Base-by-base conservation (phyloP, 2,888 invertebrate genomes). In the Drosophila macrothrix region DNA sequence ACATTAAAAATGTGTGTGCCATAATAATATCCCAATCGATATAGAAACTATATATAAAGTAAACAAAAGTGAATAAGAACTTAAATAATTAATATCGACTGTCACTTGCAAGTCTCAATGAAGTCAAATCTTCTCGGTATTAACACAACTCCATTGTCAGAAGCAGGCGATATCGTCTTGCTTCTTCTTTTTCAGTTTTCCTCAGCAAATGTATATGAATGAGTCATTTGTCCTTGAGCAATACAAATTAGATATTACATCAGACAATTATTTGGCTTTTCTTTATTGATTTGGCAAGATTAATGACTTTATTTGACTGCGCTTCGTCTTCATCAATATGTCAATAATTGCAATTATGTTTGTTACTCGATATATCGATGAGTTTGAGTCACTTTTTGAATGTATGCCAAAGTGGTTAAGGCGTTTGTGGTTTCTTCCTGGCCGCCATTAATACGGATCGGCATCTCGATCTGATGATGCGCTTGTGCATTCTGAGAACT, bases 401-500 rank as follows among this genome's bases (percentile, higher is more conserved):
- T 31, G 9, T 22, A 10, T 3, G 58, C 58, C 16, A 62, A 56
- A 33, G 4, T 29, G 4, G 25, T 16, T 1, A 16, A 25, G 39
- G n/a, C 25, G 25, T 46, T 66, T 41, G 3, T 14, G 56, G 35
- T 22, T 31, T 49, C 46, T 46, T 43, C 25, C 37, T 25, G 54
- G 25, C 25, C 41, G 50, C 49, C 28, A 55, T 55, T 65, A 65
- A 73, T 73, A 65, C 54, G 31, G 54, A 59, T 73, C 50, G 56
- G 56, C 56, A 68, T 35, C 52, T 33, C 49, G 43, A 54, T 22
- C 61, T 14, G 66, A 60, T 67, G 73, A 82, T 82, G 82, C 67
- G 82, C 63, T 53, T 54, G 4, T 76, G 86, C 89, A 86, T 84
- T 84, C 84, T 66, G 60, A 73, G 84, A 84, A 84, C 67, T 70